Conservation (phyloP, 2,888 invertebrate species). For the Laothoe populi region DNA sequence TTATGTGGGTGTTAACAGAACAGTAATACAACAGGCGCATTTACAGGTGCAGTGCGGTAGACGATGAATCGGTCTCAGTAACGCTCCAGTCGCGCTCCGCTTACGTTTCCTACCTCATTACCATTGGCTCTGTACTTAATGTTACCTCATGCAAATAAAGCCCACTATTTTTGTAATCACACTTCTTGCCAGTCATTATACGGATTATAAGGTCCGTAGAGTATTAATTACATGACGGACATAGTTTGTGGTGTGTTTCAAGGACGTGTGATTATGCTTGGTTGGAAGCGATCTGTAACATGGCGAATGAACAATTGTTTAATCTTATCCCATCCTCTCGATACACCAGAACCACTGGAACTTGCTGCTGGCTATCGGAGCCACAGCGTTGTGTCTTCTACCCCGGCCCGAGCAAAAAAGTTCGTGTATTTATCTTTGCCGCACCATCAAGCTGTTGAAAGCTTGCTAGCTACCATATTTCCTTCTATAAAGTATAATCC, state of each 20-base stretch:
- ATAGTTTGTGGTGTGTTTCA: not conserved
- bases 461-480: too few species aligned
- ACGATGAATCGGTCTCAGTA: slow-evolving; percentile 16
- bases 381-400: too few species aligned
- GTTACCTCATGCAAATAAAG: slow-evolving; percentile 18
- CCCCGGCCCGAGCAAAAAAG: too few species aligned
- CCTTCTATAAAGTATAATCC: too few species aligned
- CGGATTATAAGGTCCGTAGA: slow-evolving; percentile 2
- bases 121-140: slow-evolving; percentile 21
- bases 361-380: too few species aligned
- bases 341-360: too few species aligned
- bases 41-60: not conserved
- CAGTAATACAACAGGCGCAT: not conserved
- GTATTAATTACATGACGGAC: not conserved
- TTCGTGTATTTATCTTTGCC: too few species aligned
- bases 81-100: slow-evolving; percentile 45
- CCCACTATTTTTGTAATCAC: slow-evolving; percentile 18
- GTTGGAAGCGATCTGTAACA: too few species aligned
- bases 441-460: too few species aligned
- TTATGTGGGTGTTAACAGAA: not conserved
- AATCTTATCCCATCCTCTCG: too few species aligned
- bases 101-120: slow-evolving; percentile 48
- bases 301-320: too few species aligned
- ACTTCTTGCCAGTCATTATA: not conserved
- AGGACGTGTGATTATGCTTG: too few species aligned